Conservation (phyloP, 2,888 invertebrate genomes). For the Tenthredo mesomela region DNA sequence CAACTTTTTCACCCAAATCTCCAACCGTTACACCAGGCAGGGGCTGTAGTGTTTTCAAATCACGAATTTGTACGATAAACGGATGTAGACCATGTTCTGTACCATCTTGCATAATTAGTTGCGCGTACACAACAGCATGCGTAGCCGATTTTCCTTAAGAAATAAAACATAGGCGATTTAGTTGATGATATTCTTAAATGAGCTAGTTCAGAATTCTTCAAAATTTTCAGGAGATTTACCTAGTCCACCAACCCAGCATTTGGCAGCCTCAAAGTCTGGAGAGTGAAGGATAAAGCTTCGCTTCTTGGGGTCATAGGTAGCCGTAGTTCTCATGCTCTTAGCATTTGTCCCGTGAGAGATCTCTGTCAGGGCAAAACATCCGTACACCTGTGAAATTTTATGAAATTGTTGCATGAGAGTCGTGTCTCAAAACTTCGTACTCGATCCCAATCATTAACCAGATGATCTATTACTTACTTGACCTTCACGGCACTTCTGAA, state of each 20-base stretch:
- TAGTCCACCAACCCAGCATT: slow-evolving; percentile 97
- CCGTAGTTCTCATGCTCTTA: slow-evolving; percentile 93
- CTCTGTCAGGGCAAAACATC: slow-evolving; percentile 95
- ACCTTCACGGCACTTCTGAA: slow-evolving; percentile 70
- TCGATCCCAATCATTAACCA: not conserved
- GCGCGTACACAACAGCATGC: slow-evolving; percentile 93
- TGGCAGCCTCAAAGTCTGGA: slow-evolving; percentile 96
- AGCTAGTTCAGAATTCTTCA: slow-evolving; percentile 15
- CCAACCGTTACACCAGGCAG: slow-evolving; percentile 91
- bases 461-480: slow-evolving; percentile 68
- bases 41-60: slow-evolving; percentile 85
- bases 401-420: not conserved
- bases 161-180: not conserved
- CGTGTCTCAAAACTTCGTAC: slow-evolving; percentile 31
- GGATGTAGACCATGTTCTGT: slow-evolving; percentile 91
- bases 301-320: slow-evolving; percentile 89
- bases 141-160: slow-evolving; percentile 88
- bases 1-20: slow-evolving; percentile 96
- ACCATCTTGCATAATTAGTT: slow-evolving; percentile 89
- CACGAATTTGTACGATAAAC: slow-evolving; percentile 93
- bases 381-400: slow-evolving; percentile 80
- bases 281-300: slow-evolving; percentile 93
- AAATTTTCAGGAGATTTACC: slow-evolving; percentile 79
- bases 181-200: not conserved
- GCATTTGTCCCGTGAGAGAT: slow-evolving; percentile 97